Evolutionary conservation across 37 sponge, comb jelly and placozoan species (phyloP), one percentile per base, ranked within the genome.

Genomic region (Geodia barretti): DNA sequence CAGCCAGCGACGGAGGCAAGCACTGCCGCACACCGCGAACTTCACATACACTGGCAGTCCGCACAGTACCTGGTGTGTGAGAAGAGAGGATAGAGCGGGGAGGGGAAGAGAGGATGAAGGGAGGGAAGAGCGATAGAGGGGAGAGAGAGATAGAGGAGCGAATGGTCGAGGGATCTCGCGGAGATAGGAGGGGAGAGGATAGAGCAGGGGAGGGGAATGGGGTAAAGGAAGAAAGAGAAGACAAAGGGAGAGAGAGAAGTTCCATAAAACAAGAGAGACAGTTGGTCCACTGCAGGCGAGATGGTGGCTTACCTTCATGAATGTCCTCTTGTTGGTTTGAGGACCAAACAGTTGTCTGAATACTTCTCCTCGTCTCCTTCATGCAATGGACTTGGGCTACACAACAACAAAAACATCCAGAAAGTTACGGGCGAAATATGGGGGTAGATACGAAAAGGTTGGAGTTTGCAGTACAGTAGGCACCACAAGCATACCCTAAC

Each of bases 281-380:
- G n/a, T n/a, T n/a, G n/a, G n/a, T n/a, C n/a, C n/a, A n/a, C n/a
- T n/a, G n/a, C n/a, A n/a, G n/a, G n/a, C n/a, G n/a, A n/a, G n/a
- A n/a, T n/a, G n/a, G n/a, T 37, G 8, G 5, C 68, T 80, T 47
- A 91, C 92, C 60, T 77, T 86, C 35, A 86, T 65, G 39, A 63
- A 91, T 25, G 87, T 91, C 25, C 36, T 67, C 28, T 74, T 81
- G 20, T 61, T 70, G 24, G 63, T 70, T 31, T 87, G 92, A 25
- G 63, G 41, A 23, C 92, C 92, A 81, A 91, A 91, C 30, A 91
- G 75, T 31, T 81, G 70, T 39, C 92, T 68, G 63, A 86, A 91
- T 54, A 77, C 75, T 81, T 91, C 92, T 38, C 92, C 82, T 86
- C 38, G 92, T 91, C 30, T 86, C 87, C 54, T 86, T 91, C 47